Percentiles rank a stretch among this genome's conserved stretches.
Conservation (phyloP, 1,140 invertebrate species). For the Chrysopa pallens region DNA sequence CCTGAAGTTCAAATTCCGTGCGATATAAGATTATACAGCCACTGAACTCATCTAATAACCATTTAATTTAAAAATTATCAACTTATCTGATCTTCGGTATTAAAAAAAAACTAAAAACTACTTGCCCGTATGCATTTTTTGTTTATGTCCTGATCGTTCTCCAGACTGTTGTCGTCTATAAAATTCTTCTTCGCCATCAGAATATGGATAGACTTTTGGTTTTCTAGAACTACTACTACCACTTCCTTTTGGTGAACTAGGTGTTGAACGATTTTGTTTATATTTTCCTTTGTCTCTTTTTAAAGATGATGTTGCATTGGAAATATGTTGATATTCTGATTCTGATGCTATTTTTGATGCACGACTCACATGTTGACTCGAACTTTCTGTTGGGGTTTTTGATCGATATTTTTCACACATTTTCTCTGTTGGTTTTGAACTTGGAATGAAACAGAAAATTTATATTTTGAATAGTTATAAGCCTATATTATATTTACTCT, state of each 20-base stretch:
- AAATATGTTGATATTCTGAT: slow-evolving; percentile 41
- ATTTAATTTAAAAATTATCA: too few relatives aligned
- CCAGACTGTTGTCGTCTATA: slow-evolving; percentile 18
- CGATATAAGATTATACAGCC: too few relatives aligned
- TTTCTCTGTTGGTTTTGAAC: too few relatives aligned
- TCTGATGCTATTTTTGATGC: slow-evolving; percentile 20
- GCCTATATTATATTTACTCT: too few relatives aligned
- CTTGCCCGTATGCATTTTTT: slow-evolving; percentile 25
- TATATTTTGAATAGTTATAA: too few relatives aligned
- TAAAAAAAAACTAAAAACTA: too few relatives aligned
- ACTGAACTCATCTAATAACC: too few relatives aligned
- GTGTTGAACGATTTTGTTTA: slow-evolving; percentile 15
- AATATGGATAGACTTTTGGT: slow-evolving; percentile 33
- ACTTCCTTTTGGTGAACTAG: slow-evolving; percentile 18
- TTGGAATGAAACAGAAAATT: too few relatives aligned
- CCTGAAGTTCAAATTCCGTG: too few relatives aligned
- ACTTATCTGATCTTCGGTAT: too few relatives aligned
- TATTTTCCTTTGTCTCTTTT: slow-evolving; percentile 9
- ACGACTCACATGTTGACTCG: too few relatives aligned
- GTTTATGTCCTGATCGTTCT: slow-evolving; percentile 12
- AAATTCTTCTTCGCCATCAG: slow-evolving; percentile 41
- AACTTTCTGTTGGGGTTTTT: neutral
- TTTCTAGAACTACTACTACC: slow-evolving; percentile 15
- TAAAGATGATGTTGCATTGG: slow-evolving; percentile 30
- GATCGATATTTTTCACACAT: neutral